phyloP scores from a whole-genome alignment of 2,888 invertebrate species.

The Xestobium rufovillosum region DNA sequence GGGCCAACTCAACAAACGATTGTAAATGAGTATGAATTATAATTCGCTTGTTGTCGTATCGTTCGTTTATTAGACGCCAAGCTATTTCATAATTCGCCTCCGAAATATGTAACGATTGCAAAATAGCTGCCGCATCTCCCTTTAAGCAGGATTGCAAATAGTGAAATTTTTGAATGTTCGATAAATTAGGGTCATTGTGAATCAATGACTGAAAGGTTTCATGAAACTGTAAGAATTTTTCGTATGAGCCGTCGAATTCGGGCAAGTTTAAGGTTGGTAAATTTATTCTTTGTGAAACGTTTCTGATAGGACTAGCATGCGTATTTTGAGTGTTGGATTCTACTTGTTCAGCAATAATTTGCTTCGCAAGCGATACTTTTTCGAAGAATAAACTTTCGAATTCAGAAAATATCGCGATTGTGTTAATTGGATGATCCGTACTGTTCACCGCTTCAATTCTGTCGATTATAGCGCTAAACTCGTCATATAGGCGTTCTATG shows the following conservation, averaged over 20 bases:
- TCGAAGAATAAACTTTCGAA: too few species aligned
- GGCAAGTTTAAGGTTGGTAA: conserved; percentile 7
- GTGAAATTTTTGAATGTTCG: conserved; percentile 13
- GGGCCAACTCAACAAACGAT: conserved; percentile 19
- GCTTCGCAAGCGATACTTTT: too few species aligned
- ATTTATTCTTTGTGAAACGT: too few species aligned
- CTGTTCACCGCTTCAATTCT: too few species aligned
- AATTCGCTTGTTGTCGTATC: too few species aligned
- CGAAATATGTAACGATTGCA: conserved; percentile 11
- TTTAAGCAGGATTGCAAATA: conserved; percentile 12
- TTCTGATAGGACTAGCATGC: too few species aligned
- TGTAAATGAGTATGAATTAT: conserved; percentile 20
- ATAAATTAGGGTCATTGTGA: conserved; percentile 3
- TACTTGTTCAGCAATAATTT: too few species aligned
- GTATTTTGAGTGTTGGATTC: too few species aligned
- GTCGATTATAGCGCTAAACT: too few species aligned
- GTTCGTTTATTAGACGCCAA: conserved; percentile 10
- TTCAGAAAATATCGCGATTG: too few species aligned
- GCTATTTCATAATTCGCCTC: conserved; percentile 9
- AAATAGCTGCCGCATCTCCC: conserved; percentile 11
- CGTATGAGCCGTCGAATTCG: conserved; percentile 2
- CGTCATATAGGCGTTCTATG: too few species aligned
- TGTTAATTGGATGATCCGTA: too few species aligned
- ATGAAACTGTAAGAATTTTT: conserved; percentile 6
- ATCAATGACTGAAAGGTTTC: conserved; percentile 12